A percentile compares a stretch with the other conserved stretches of the same genome.
Conservation (phyloP, 2,797 vertebrate species). For the Corythornis leucogaster region DNA sequence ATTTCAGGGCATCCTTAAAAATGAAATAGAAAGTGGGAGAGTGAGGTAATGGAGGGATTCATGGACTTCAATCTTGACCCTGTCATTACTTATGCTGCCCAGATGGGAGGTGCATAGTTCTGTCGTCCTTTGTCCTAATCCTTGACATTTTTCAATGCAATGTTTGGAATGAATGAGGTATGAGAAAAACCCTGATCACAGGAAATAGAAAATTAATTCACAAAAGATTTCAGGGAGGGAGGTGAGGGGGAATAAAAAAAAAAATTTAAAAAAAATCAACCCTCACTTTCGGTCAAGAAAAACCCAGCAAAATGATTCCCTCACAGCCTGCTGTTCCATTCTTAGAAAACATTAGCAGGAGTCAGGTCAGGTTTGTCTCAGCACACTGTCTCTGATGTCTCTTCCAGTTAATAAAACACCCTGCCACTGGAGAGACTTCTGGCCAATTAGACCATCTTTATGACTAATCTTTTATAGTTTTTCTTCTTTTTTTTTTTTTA, state of each 20-base stretch:
- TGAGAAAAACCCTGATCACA: slow-evolving; percentile 55
- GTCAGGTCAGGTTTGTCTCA: slow-evolving; percentile 50
- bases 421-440: slow-evolving; percentile 58
- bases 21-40: slow-evolving; percentile 51
- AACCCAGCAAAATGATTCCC: slow-evolving; percentile 32
- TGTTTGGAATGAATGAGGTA: slow-evolving; percentile 57
- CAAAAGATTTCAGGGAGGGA: slow-evolving; percentile 28
- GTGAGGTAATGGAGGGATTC: slow-evolving; percentile 62
- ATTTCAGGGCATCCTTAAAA: slow-evolving; percentile 62
- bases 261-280: slow-evolving; percentile 10
- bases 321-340: slow-evolving; percentile 7
- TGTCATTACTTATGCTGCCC: slow-evolving; percentile 57
- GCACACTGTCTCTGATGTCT: slow-evolving; percentile 52
- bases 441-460: slow-evolving; percentile 68
- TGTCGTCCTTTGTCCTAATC: slow-evolving; percentile 40
- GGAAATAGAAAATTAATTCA: slow-evolving; percentile 69
- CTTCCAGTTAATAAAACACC: slow-evolving; percentile 68
- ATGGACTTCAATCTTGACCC: slow-evolving; percentile 59
- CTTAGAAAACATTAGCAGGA: slow-evolving; percentile 54
- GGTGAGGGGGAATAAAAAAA: not conserved
- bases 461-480: slow-evolving; percentile 43
- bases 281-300: slow-evolving; percentile 10
- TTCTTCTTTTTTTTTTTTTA: not conserved
- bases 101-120: slow-evolving; percentile 10
- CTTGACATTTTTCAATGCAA: slow-evolving; percentile 49